Conservation (phyloP, 1,140 invertebrate genomes). For the Zophobas atratus region DNA sequence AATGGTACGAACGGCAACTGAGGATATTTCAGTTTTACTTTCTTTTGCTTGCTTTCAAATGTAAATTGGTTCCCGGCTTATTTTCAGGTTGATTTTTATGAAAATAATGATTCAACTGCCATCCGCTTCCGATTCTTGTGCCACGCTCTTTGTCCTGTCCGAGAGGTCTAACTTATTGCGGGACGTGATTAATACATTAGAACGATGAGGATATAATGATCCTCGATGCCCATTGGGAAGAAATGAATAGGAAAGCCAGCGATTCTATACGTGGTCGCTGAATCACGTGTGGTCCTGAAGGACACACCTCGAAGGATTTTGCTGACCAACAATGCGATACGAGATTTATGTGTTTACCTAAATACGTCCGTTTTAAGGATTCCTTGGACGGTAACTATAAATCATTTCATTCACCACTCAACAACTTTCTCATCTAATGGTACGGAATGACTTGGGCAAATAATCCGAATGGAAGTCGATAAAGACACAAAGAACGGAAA, state of each 20-base stretch:
- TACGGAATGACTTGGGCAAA: no score
- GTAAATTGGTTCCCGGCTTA: constrained; percentile 53
- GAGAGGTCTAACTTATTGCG: not conserved
- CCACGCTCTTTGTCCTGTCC: constrained; percentile 16
- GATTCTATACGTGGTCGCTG: constrained; percentile 31
- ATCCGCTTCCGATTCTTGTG: constrained; percentile 38
- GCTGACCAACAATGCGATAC: constrained; percentile 33
- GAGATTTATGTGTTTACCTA: constrained; percentile 48
- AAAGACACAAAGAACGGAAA: no score
- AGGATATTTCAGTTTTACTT: constrained; percentile 60
- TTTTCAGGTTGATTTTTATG: constrained; percentile 45
- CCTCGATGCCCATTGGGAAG: constrained; percentile 34
- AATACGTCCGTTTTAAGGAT: constrained; percentile 25
- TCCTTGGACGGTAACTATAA: not conserved
- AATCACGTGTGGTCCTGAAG: constrained; percentile 47
- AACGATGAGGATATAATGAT: constrained; percentile 43
- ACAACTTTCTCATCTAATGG: not conserved
- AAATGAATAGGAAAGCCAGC: constrained; percentile 44
- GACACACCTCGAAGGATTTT: constrained; percentile 25
- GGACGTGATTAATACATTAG: constrained; percentile 44
- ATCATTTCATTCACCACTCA: constrained; percentile 15
- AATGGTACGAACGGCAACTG: constrained; percentile 53
- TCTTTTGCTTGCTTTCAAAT: constrained; percentile 57
- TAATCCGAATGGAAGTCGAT: no score
- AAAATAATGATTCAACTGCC: constrained; percentile 47